A percentile compares a stretch with the other conserved stretches of the same genome.
Conservation (phyloP, 2,113 vertebrate genomes). For the Saguinus midas region DNA sequence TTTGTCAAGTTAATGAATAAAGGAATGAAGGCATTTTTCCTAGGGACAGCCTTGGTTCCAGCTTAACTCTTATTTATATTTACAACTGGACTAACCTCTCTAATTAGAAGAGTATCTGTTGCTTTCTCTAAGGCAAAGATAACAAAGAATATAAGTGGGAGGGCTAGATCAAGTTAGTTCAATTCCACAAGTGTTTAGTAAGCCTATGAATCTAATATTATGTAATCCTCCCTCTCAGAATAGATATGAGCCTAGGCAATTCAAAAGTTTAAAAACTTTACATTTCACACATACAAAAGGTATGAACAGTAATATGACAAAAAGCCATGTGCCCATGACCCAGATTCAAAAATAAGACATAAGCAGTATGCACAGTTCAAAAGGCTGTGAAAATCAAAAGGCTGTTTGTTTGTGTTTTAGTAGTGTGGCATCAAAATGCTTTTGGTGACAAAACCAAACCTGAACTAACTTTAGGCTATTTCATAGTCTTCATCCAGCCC, state of each 20-base stretch:
- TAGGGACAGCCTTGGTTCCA: not conserved
- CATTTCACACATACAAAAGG: not conserved
- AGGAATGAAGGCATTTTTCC: conserved; percentile 15
- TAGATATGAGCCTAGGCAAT: not conserved
- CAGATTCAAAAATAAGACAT: conserved; percentile 16
- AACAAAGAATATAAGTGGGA: conserved; percentile 10
- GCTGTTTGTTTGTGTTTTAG: not conserved
- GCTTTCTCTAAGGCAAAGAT: conserved; percentile 12
- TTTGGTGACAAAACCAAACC: not conserved
- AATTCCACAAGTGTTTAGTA: conserved; percentile 10
- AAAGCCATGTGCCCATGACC: not conserved
- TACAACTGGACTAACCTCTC: conserved; percentile 32
- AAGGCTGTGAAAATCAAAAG: not conserved
- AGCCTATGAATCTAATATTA: not conserved
- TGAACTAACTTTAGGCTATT: not conserved
- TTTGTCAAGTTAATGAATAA: conserved; percentile 25
- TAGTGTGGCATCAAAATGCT: not conserved
- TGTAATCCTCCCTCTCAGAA: not conserved
- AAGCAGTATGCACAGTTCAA: not conserved
- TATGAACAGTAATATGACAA: not conserved
- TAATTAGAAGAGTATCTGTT: conserved; percentile 30
- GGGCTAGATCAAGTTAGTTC: not conserved
- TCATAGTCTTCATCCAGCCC: not conserved
- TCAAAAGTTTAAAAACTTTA: not conserved
- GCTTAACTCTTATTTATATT: conserved; percentile 35